Conservation (phyloP, 2,113 vertebrate species). For the Chascanopsetta lugubris region DNA sequence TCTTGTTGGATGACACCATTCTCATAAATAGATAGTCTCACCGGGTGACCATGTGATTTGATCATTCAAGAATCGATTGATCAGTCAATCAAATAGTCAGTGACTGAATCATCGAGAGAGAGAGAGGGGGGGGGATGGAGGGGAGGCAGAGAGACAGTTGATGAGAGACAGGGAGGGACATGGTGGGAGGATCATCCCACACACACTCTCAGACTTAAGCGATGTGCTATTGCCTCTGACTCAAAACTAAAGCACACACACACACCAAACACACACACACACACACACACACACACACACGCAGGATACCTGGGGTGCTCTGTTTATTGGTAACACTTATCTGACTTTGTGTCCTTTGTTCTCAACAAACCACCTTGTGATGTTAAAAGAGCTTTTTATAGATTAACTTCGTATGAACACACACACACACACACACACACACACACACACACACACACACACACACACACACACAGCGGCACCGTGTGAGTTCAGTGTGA, state of each 20-base stretch:
- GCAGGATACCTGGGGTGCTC: not conserved
- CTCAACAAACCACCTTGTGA: slow-evolving; percentile 54
- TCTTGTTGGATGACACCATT: not conserved
- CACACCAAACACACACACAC: slow-evolving; percentile 23
- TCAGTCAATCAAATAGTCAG: not conserved
- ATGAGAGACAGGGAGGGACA: not conserved
- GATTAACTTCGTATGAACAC: slow-evolving; percentile 58
- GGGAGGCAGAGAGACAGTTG: not conserved
- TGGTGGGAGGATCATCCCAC: slow-evolving; percentile 69
- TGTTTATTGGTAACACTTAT: slow-evolving; percentile 19
- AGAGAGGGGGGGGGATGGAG: not conserved
- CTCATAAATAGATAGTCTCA: not conserved
- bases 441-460: not conserved
- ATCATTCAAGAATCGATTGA: not conserved
- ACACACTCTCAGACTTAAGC: slow-evolving; percentile 74
- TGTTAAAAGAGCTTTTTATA: slow-evolving; percentile 48
- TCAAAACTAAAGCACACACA: slow-evolving; percentile 77
- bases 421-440: slow-evolving; percentile 11
- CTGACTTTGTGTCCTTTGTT: slow-evolving; percentile 59
- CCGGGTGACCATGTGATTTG: not conserved
- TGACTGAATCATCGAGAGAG: not conserved
- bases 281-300: slow-evolving; percentile 28
- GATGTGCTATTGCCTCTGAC: slow-evolving; percentile 75
- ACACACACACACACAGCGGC: not conserved
- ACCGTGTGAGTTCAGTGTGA: not conserved